A percentile compares a stretch with the other conserved stretches of the same genome.
phyloP scores from a whole-genome alignment of 1,140 invertebrate genomes.

The Mizuhopecten yessoensis region DNA sequence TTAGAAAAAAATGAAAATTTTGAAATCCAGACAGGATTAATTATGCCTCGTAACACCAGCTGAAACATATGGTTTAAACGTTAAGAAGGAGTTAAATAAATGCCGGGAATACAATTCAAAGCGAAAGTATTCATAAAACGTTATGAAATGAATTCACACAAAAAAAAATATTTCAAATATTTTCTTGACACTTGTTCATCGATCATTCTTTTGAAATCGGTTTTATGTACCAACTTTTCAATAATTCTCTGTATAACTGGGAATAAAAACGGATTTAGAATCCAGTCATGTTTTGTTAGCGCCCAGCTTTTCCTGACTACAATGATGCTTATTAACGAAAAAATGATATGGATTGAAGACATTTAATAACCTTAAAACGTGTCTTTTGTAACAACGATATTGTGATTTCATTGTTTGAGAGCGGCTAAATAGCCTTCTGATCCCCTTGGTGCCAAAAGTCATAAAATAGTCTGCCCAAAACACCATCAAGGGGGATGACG shows the following conservation, averaged over 20 bases:
- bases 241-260: not conserved
- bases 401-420: conserved; percentile 28
- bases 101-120: not conserved
- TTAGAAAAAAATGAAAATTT: too few species aligned
- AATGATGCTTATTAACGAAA: conserved; percentile 3
- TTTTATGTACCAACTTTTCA: conserved; percentile 17
- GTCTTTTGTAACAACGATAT: conserved; percentile 26
- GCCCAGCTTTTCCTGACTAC: not conserved
- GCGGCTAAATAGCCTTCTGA: not conserved
- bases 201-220: conserved; percentile 26
- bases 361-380: conserved; percentile 36
- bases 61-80: not conserved
- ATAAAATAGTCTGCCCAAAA: conserved; percentile 2
- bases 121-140: not conserved
- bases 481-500: conserved; percentile 30
- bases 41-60: too few species aligned
- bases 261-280: conserved; percentile 28
- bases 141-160: conserved; percentile 19
- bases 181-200: not conserved
- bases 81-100: not conserved
- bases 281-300: not conserved
- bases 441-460: not conserved
- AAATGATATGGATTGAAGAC: conserved; percentile 27
- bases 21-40: too few species aligned
- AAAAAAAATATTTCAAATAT: conserved; percentile 12